Base-by-base conservation (phyloP, 2,113 vertebrate genomes). In the Empidonax alnorum region DNA sequence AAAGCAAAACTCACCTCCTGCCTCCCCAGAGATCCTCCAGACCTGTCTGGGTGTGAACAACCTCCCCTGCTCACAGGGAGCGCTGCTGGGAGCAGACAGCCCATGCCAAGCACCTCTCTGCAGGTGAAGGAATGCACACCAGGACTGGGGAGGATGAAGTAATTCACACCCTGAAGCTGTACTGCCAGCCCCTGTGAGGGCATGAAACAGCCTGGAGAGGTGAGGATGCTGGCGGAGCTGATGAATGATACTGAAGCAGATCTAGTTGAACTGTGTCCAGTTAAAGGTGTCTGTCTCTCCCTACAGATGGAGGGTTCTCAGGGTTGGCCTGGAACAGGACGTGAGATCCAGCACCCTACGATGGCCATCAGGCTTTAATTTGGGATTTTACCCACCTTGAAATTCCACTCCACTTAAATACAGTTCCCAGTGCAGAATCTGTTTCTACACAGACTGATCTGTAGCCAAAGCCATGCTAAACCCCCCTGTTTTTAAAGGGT, bases 101-200 rank as follows among this genome's bases (percentile, higher is more conserved):
- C 0, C 3, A 33, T 49, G 35, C 41, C 21, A 8, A 25, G 44
- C 14, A 4, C 16, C 20, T 4, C 22, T 22, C 21, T 42, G 41
- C 20, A 12, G 33, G 11, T n/a, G 27, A 47, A 25, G 11, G 39
- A 41, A 7, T 1, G 15, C 6, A 8, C 8, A 1, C 19, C 5
- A 3, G 42, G 31, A 5, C 12, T 42, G 44, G 5, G 16, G 12
- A 9, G 3, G 13, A 23, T 41, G 41, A 30, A 73, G 14, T 3
- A 28, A n/a, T n/a, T 79, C 50, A 15, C 20, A 10, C 19, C 8
- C 12, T 33, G 20, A 28, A 31, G 52, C 35, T 30, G 12, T 14
- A 6, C 7, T 0, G 0, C 5, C 55, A 33, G 44, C 19, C 33
- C 35, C 35, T 4, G 18, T 5, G 0, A 0, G 1, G 37, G 24